Conservation (phyloP, 2,113 vertebrate genomes). For the Dasyprocta punctata region DNA sequence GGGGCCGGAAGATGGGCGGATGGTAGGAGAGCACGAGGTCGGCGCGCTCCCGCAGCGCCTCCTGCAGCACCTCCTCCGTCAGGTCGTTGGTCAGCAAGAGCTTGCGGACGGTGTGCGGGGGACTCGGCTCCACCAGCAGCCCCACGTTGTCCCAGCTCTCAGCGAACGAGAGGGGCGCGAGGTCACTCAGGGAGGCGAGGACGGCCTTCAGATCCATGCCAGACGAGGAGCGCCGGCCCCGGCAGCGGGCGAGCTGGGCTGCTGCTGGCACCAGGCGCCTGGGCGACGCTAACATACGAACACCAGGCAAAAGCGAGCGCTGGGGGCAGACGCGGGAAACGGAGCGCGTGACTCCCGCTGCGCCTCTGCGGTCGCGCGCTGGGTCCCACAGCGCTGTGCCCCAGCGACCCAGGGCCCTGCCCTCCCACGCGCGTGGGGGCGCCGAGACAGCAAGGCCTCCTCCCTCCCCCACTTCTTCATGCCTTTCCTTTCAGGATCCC, state of each 20-base stretch:
- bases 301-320: not conserved
- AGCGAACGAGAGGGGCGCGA: conserved; percentile 93
- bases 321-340: conserved; percentile 33
- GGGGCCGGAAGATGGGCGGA: conserved; percentile 92
- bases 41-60: conserved; percentile 88
- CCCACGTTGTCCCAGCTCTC: conserved; percentile 98
- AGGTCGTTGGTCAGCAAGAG: conserved; percentile 95
- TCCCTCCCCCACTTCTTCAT: not conserved
- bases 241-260: not conserved
- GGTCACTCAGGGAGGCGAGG: conserved; percentile 89
- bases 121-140: conserved; percentile 94
- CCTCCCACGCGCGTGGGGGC: not conserved
- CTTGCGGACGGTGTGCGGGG: conserved; percentile 88
- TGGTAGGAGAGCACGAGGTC: conserved; percentile 96
- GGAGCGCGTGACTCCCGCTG: not conserved
- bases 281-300: conserved; percentile 69
- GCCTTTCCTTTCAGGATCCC: not conserved
- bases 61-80: conserved; percentile 93
- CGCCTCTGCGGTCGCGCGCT: not conserved
- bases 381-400: too few relatives aligned
- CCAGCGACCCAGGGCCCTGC: too few relatives aligned
- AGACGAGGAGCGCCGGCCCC: not conserved
- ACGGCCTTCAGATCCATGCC: conserved; percentile 91
- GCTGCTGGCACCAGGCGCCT: not conserved
- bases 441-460: not conserved